A percentile compares a stretch with the other conserved stretches of the same genome.
Conservation (phyloP, 2,113 vertebrate species). For the Tympanuchus pallidicinctus region DNA sequence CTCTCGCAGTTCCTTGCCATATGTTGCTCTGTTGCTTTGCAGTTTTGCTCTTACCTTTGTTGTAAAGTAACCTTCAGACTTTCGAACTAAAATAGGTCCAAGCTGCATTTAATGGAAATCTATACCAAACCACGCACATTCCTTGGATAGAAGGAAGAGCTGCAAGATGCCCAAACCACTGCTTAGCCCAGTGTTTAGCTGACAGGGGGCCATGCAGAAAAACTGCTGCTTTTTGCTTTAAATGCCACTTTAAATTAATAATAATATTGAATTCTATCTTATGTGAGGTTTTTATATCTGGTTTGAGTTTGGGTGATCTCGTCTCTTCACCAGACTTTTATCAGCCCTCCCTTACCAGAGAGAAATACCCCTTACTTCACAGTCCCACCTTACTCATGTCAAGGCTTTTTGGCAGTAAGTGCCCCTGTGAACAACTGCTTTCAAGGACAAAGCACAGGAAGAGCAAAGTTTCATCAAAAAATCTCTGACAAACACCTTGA, state of each 20-base stretch:
- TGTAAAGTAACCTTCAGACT: slow-evolving; percentile 24
- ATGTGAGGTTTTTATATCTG: background rate
- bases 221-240: background rate
- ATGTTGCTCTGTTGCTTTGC: background rate
- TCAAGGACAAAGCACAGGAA: too few relatives aligned
- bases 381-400: too few relatives aligned
- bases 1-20: background rate
- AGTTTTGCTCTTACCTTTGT: background rate
- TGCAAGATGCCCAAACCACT: slow-evolving; percentile 46
- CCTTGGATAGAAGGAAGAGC: slow-evolving; percentile 20
- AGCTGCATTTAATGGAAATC: background rate
- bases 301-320: background rate
- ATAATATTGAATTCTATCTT: background rate
- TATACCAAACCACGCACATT: background rate
- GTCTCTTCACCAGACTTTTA: too few relatives aligned
- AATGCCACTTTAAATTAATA: slow-evolving; percentile 18
- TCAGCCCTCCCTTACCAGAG: too few relatives aligned
- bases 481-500: too few relatives aligned
- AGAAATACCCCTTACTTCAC: too few relatives aligned
- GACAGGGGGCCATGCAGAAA: background rate
- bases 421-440: too few relatives aligned
- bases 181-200: slow-evolving; percentile 33
- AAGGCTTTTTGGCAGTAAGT: too few relatives aligned
- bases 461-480: too few relatives aligned
- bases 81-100: slow-evolving; percentile 26